Conservation (phyloP, 2,797 vertebrate genomes). For the Dromococcyx pavoninus region DNA sequence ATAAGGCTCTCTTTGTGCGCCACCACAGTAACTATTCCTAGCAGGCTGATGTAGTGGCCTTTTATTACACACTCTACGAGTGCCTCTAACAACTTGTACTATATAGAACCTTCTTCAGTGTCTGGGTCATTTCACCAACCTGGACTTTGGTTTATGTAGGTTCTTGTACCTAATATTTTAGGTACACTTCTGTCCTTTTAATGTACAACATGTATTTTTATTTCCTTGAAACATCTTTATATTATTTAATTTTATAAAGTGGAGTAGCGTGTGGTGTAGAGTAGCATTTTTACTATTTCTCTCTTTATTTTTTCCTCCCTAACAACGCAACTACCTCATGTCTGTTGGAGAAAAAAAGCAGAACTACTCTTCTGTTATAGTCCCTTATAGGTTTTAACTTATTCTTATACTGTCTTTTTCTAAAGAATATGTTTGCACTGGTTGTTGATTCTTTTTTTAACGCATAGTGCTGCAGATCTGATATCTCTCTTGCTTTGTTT, state of each 20-base stretch:
- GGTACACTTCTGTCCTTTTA: slow-evolving; percentile 52
- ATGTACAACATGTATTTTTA: slow-evolving; percentile 66
- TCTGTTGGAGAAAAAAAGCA: slow-evolving; percentile 67
- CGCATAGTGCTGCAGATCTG: neutral
- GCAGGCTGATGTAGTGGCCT: slow-evolving; percentile 58
- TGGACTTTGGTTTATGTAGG: slow-evolving; percentile 49
- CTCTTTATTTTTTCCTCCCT: slow-evolving; percentile 24
- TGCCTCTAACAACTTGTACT: slow-evolving; percentile 73
- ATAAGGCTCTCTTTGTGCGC: slow-evolving; percentile 26
- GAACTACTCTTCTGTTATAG: slow-evolving; percentile 43
- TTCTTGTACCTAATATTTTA: slow-evolving; percentile 71
- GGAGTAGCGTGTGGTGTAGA: slow-evolving; percentile 73
- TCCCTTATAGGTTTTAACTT: slow-evolving; percentile 61
- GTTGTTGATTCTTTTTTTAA: slow-evolving; percentile 38
- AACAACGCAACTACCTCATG: slow-evolving; percentile 83
- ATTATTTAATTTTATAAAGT: slow-evolving; percentile 75
- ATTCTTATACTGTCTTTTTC: slow-evolving; percentile 66
- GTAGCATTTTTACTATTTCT: slow-evolving; percentile 63
- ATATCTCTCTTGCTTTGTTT: slow-evolving; percentile 1
- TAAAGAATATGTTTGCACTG: slow-evolving; percentile 67
- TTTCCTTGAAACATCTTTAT: slow-evolving; percentile 65
- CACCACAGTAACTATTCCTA: neutral
- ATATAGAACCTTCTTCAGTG: slow-evolving; percentile 53
- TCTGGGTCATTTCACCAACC: slow-evolving; percentile 54
- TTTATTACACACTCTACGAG: slow-evolving; percentile 82